Evolutionary conservation across 2,113 vertebrate species (phyloP).

Genomic region (Gila orcuttii): DNA sequence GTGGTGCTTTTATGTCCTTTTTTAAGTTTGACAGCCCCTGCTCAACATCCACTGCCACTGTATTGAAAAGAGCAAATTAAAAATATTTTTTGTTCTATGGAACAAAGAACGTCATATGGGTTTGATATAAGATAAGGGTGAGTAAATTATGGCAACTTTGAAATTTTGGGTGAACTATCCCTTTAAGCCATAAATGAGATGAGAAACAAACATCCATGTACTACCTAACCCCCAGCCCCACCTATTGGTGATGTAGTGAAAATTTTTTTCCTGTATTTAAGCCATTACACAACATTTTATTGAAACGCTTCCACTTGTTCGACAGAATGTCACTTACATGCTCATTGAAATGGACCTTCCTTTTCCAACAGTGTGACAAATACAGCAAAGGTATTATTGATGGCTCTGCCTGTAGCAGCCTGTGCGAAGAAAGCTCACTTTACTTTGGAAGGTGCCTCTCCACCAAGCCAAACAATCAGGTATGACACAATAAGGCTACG

Average conservation of each 20-base stretch:
- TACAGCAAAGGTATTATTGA: conserved; percentile 94
- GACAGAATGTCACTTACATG: background rate
- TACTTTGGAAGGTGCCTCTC: conserved; percentile 95
- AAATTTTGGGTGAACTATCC: background rate
- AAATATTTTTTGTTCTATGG: background rate
- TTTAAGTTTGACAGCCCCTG: too few species aligned
- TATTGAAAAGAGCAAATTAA: background rate
- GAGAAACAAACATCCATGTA: background rate
- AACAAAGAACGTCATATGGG: background rate
- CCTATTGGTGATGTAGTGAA: background rate
- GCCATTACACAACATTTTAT: background rate
- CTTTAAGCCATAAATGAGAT: background rate
- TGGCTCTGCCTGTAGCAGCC: conserved; percentile 92
- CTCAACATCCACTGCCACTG: too few species aligned
- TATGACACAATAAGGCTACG: conserved; percentile 58
- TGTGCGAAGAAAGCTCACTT: conserved; percentile 91
- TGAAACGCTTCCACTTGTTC: background rate
- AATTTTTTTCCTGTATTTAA: background rate
- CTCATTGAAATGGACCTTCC: background rate
- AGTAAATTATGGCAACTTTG: background rate
- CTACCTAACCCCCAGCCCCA: background rate
- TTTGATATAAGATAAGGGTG: background rate
- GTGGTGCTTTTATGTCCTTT: too few species aligned
- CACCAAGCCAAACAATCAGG: conserved; percentile 89
- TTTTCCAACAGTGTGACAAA: conserved; percentile 87